Conservation (phyloP, 2,888 invertebrate species). For the Coelopa pilipes region DNA sequence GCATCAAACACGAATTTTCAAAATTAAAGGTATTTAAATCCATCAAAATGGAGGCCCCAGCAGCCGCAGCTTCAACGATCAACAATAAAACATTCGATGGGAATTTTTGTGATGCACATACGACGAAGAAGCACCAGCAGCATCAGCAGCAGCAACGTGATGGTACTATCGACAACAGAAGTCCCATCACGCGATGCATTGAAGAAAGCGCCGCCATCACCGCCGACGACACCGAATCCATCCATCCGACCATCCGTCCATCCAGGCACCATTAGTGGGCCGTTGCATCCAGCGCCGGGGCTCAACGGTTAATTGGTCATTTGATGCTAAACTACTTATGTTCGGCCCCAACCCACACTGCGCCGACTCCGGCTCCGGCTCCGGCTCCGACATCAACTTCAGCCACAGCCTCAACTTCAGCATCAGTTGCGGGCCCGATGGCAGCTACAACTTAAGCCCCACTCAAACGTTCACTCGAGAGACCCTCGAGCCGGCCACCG, state of each 20-base stretch:
- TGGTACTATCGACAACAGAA: conserved; percentile 32
- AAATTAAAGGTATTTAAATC: conserved; percentile 12
- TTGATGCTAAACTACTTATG: conserved; percentile 30
- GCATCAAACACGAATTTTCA: conserved; percentile 6
- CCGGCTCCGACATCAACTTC: too few species aligned
- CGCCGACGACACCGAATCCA: too few species aligned
- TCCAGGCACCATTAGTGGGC: not conserved
- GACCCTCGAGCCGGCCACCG: not conserved
- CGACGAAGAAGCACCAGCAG: conserved; percentile 1
- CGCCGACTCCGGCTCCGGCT: too few species aligned
- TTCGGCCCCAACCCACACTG: conserved; percentile 29
- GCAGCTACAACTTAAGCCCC: too few species aligned
- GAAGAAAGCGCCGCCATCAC: too few species aligned
- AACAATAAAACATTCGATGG: not conserved
- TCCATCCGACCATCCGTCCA: too few species aligned
- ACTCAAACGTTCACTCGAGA: conserved; percentile 1
- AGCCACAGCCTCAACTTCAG: too few species aligned
- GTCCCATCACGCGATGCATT: not conserved
- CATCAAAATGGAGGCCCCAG: conserved; percentile 13
- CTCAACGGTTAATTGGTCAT: conserved; percentile 32
- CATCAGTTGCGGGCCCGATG: not conserved
- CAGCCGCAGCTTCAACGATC: not conserved
- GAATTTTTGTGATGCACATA: conserved; percentile 4
- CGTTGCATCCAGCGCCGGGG: not conserved
- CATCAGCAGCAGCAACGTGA: not conserved